phyloP scores from a whole-genome alignment of 37 sponge, comb jelly and placozoan genomes.

The Mnemiopsis leidyi region DNA sequence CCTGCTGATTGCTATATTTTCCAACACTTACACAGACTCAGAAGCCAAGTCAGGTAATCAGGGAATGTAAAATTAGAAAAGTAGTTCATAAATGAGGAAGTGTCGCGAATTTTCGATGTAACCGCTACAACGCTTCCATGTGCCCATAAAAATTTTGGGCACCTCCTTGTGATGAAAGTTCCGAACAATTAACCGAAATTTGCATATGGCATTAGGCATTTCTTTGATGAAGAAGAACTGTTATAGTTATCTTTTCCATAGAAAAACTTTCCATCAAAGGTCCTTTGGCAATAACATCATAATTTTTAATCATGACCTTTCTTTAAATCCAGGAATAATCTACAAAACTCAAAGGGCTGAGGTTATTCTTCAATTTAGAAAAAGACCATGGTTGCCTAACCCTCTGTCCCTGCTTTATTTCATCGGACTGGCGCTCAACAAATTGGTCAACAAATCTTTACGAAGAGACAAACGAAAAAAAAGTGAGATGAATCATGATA shows the following conservation, averaged over 20 bases:
- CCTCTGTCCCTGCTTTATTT: conserved; percentile 25
- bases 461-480: background rate
- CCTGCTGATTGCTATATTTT: conserved; percentile 38
- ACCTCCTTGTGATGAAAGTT: no score
- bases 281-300: no score
- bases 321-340: conserved; percentile 45
- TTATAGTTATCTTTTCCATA: background rate
- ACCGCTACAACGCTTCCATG: no score
- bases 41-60: conserved; percentile 40
- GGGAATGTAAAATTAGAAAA: no score
- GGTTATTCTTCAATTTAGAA: background rate
- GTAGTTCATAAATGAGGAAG: background rate
- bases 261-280: background rate
- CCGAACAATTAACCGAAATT: no score
- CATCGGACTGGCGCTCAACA: background rate
- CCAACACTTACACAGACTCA: conserved; percentile 21
- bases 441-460: background rate
- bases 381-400: conserved; percentile 31
- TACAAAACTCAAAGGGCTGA: conserved; percentile 45
- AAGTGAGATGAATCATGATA: conserved; percentile 20
- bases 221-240: no score
- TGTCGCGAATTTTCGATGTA: no score
- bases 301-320: no score
- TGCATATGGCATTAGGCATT: no score
- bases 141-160: no score